Percentiles rank a stretch among this genome's conserved stretches.
phyloP scores from a whole-genome alignment of 2,797 vertebrate species.

The Diplodus sargus region DNA sequence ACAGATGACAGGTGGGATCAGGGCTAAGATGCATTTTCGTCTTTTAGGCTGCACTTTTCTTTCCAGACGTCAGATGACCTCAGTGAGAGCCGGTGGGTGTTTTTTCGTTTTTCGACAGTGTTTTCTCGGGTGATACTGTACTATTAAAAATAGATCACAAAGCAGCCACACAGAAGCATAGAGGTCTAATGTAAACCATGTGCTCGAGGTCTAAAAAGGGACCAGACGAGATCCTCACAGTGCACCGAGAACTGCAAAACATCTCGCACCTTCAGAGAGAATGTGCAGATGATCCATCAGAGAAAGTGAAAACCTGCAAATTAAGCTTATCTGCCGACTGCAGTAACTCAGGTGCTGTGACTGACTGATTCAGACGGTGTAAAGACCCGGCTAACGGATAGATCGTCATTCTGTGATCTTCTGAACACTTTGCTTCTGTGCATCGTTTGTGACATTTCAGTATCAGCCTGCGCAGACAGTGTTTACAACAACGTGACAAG shows the following conservation, averaged over 20 bases:
- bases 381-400: background rate
- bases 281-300: background rate
- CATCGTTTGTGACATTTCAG: background rate
- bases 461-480: background rate
- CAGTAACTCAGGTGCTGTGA: background rate
- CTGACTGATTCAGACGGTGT: background rate
- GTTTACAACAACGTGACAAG: background rate
- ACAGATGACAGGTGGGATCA: slow-evolving; percentile 14
- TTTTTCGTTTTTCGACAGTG: background rate
- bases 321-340: background rate
- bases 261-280: background rate
- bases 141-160: slow-evolving; percentile 26
- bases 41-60: background rate
- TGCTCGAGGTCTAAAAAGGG: slow-evolving; percentile 1
- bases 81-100: background rate
- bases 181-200: slow-evolving; percentile 10
- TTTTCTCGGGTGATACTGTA: background rate
- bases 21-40: background rate
- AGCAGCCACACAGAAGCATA: slow-evolving; percentile 12
- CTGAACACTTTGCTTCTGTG: background rate
- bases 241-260: background rate
- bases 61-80: slow-evolving; percentile 15
- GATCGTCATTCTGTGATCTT: background rate
- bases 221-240: background rate
- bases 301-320: background rate